Conservation (phyloP, 2,888 invertebrate genomes). For the Melanchra persicariae region DNA sequence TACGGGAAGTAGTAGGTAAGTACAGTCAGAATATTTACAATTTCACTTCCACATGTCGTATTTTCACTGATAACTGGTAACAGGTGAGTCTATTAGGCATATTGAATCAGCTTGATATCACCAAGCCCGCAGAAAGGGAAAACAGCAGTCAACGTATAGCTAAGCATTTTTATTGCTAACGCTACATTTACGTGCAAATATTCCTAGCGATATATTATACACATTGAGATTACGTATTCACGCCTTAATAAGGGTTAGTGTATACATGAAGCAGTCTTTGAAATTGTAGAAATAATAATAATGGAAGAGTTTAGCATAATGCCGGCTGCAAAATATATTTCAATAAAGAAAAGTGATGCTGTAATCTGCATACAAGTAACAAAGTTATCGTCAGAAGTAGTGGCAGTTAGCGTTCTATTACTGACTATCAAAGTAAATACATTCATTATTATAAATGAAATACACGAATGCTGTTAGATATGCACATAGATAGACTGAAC, state of each 20-base stretch:
- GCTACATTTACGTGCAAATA: conserved; percentile 63
- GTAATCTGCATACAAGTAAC: conserved; percentile 18
- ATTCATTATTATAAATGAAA: conserved; percentile 46
- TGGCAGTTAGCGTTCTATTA: conserved; percentile 42
- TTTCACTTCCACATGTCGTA: conserved; percentile 56
- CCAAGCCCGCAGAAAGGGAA: conserved; percentile 67
- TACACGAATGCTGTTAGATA: conserved; percentile 45
- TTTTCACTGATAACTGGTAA: conserved; percentile 46
- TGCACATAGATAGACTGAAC: conserved; percentile 46
- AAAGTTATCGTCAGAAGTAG: conserved; percentile 31
- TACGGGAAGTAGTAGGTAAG: conserved; percentile 24
- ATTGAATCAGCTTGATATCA: conserved; percentile 46
- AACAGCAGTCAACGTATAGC: conserved; percentile 58
- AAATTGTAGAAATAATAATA: conserved; percentile 6
- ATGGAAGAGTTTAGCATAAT: conserved; percentile 30
- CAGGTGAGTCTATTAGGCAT: conserved; percentile 42
- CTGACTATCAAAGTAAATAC: conserved; percentile 40
- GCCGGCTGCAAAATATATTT: conserved; percentile 10
- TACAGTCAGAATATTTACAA: conserved; percentile 39
- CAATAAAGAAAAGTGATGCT: conserved; percentile 31
- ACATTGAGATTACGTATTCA: conserved; percentile 30
- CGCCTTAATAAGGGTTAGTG: conserved; percentile 30
- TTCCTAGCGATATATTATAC: conserved; percentile 26
- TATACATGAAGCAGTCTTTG: conserved; percentile 30
- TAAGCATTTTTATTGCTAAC: conserved; percentile 57